Conservation (phyloP, 2,888 invertebrate species). For the Selenia dentaria region DNA sequence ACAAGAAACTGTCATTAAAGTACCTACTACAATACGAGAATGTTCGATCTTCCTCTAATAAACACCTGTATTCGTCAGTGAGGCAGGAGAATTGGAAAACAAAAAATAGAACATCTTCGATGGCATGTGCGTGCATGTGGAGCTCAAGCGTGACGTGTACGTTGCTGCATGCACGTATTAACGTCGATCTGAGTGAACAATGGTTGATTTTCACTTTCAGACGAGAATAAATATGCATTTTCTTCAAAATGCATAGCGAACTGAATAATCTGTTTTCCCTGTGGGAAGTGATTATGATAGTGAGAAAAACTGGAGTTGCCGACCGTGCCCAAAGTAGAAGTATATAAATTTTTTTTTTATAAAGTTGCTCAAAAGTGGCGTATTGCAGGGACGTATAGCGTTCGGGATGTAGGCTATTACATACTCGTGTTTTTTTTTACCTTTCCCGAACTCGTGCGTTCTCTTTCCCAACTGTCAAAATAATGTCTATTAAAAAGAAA, state of each 20-base stretch:
- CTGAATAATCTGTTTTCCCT: conserved; percentile 26
- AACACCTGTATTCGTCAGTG: conserved; percentile 44
- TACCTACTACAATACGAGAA: conserved; percentile 65
- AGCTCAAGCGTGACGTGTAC: conserved; percentile 50
- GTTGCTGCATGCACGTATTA: conserved; percentile 45
- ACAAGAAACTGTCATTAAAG: conserved; percentile 75
- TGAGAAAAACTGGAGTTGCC: no score
- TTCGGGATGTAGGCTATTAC: no score
- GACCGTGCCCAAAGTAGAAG: no score
- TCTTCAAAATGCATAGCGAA: conserved; percentile 33
- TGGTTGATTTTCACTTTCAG: conserved; percentile 76
- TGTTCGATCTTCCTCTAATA: conserved; percentile 55
- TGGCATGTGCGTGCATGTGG: conserved; percentile 50
- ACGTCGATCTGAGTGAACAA: conserved; percentile 45
- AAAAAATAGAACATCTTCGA: conserved; percentile 35
- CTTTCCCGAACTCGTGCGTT: no score
- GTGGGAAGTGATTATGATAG: background rate
- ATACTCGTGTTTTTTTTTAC: no score
- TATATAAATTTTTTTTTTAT: no score
- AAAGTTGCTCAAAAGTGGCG: no score
- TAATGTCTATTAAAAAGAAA: no score
- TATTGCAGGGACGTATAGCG: no score
- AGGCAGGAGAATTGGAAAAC: conserved; percentile 53
- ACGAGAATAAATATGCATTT: conserved; percentile 40
- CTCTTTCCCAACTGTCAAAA: no score